Evolutionary conservation across 2,797 vertebrate genomes (phyloP).

Genomic region (Alosa sapidissima): DNA sequence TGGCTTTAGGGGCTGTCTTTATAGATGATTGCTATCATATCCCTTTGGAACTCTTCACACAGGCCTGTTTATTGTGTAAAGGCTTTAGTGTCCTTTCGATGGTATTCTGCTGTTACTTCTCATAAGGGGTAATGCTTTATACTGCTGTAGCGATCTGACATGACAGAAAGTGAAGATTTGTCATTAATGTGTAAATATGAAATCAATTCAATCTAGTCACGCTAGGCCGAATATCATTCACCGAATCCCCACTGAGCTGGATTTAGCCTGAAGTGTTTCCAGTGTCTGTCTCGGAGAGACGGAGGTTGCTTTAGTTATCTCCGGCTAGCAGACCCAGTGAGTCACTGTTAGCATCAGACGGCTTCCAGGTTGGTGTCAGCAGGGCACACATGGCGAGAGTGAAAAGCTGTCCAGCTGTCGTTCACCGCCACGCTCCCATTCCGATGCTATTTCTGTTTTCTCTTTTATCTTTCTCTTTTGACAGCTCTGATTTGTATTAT

Average conservation of each 20-base stretch:
- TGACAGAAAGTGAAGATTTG: not conserved
- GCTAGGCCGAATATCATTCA: too few relatives aligned
- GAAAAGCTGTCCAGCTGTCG: not conserved
- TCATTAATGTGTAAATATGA: not conserved
- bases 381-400: not conserved
- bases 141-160: not conserved
- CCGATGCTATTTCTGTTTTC: not conserved
- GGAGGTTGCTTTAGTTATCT: not conserved
- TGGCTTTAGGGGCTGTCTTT: too few relatives aligned
- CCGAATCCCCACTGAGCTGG: too few relatives aligned
- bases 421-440: not conserved
- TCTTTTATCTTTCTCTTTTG: not conserved
- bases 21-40: too few relatives aligned
- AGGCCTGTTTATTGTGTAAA: too few relatives aligned
- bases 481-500: not conserved
- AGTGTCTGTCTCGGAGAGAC: too few relatives aligned
- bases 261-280: slow-evolving; percentile 22
- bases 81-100: too few relatives aligned
- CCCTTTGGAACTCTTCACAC: too few relatives aligned
- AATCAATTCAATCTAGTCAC: too few relatives aligned
- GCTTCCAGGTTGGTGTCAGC: not conserved
- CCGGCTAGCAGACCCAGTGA: not conserved
- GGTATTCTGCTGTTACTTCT: too few relatives aligned
- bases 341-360: not conserved
- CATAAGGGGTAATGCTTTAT: too few relatives aligned